Evolutionary conservation across 1,140 invertebrate genomes (phyloP).

Genomic region (Halictus rubicundus): DNA sequence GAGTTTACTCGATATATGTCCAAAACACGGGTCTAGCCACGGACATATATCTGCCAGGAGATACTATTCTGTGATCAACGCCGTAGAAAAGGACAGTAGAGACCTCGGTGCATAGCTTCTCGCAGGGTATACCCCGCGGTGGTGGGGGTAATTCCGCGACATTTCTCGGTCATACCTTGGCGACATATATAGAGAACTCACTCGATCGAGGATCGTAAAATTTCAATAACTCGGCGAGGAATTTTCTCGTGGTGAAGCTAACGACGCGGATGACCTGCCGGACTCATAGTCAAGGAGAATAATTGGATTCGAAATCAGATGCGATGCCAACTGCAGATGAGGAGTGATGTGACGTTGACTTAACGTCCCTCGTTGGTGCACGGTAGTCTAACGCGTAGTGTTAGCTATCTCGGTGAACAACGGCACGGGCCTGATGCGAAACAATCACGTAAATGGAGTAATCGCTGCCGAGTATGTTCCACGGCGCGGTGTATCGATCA

Average conservation of each 20-base stretch:
- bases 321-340: conserved; percentile 58
- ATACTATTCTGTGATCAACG: too few species aligned
- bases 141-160: too few species aligned
- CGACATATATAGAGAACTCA: too few species aligned
- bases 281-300: conserved; percentile 14
- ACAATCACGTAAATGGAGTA: conserved; percentile 17
- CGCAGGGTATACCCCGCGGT: too few species aligned
- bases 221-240: background rate
- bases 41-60: too few species aligned
- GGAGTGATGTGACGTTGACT: conserved; percentile 58
- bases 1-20: too few species aligned
- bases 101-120: too few species aligned
- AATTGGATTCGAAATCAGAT: conserved; percentile 68
- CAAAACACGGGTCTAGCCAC: too few species aligned
- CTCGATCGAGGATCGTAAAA: background rate
- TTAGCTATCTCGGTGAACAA: background rate
- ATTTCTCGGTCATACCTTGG: too few species aligned
- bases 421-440: background rate
- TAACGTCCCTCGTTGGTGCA: conserved; percentile 51
- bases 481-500: background rate
- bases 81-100: too few species aligned
- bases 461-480: background rate
- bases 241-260: background rate
- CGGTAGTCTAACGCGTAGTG: background rate
- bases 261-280: background rate